Evolutionary conservation across 2,113 vertebrate species (phyloP).

Genomic region (Alexandromys fortis): DNA sequence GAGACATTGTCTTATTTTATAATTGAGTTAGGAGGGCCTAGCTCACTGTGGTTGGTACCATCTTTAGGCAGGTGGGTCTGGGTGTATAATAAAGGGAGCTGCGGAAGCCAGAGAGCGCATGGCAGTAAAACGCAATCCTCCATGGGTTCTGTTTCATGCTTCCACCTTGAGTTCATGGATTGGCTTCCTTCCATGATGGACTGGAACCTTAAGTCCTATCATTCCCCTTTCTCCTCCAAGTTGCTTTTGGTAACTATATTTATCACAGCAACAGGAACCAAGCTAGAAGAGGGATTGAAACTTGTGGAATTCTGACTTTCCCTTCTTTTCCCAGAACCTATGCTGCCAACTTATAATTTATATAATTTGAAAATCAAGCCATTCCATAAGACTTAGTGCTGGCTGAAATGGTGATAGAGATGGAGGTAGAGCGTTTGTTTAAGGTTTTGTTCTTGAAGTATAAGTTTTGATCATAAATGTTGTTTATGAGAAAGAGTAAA

Average conservation of each 20-base stretch:
- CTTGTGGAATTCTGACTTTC: not conserved
- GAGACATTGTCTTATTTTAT: not conserved
- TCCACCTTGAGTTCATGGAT: not conserved
- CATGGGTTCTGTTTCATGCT: not conserved
- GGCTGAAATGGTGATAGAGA: not conserved
- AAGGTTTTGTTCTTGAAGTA: slow-evolving; percentile 13
- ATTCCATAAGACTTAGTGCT: not conserved
- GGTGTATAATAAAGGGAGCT: not conserved
- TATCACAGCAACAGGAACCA: not conserved
- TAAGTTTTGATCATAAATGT: not conserved
- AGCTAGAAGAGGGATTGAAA: not conserved
- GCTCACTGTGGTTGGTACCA: not conserved
- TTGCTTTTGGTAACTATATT: not conserved
- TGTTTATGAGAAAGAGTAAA: slow-evolving; percentile 17
- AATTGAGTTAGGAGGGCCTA: not conserved
- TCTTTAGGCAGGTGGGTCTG: too few species aligned
- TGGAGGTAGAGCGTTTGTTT: not conserved
- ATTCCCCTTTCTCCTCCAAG: not conserved
- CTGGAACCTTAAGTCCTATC: not conserved
- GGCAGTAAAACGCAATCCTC: too few species aligned
- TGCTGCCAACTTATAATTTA: not conserved
- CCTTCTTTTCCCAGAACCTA: not conserved
- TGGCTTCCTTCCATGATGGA: not conserved
- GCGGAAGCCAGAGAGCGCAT: too few species aligned
- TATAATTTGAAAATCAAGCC: not conserved